Conservation (phyloP, 64 coral and sea anemone genomes). For the Catalaphyllia jardinei region DNA sequence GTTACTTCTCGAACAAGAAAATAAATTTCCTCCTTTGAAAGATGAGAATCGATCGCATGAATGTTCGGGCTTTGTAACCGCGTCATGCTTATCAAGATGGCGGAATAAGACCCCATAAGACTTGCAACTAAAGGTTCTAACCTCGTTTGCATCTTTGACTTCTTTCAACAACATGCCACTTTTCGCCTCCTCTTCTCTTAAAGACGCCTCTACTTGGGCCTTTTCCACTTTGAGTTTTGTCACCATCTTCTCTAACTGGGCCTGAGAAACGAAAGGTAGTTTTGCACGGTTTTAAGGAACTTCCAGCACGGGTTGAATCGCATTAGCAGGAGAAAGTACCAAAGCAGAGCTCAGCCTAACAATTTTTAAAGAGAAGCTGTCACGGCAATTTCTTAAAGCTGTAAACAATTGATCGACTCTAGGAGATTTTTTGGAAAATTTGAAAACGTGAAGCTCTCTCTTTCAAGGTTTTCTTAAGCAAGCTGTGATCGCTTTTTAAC, state of each 20-base stretch:
- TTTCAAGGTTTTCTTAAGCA: too few species aligned
- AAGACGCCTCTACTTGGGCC: slow-evolving; percentile 63
- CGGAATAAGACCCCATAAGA: background rate
- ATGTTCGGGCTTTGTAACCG: background rate
- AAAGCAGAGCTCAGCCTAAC: background rate
- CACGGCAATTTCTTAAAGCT: too few species aligned
- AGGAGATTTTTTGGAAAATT: too few species aligned
- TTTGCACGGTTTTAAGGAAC: background rate
- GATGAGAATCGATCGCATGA: too few species aligned
- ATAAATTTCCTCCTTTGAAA: too few species aligned
- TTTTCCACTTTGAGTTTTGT: slow-evolving; percentile 88
- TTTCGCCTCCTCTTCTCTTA: slow-evolving; percentile 89
- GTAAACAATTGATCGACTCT: too few species aligned
- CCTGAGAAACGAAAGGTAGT: slow-evolving; percentile 46
- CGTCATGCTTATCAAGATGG: background rate
- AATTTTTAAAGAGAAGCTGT: too few species aligned
- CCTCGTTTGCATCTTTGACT: slow-evolving; percentile 92
- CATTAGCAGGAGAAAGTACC: background rate
- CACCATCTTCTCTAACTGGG: slow-evolving; percentile 72
- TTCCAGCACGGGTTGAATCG: background rate
- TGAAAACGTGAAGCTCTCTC: too few species aligned
- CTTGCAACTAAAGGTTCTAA: background rate
- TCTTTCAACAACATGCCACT: slow-evolving; percentile 83
- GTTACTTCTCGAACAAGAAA: too few species aligned
- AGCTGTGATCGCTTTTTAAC: too few species aligned